phyloP scores from a whole-genome alignment of 2,797 vertebrate species.

The Anisognathus igniventris region DNA sequence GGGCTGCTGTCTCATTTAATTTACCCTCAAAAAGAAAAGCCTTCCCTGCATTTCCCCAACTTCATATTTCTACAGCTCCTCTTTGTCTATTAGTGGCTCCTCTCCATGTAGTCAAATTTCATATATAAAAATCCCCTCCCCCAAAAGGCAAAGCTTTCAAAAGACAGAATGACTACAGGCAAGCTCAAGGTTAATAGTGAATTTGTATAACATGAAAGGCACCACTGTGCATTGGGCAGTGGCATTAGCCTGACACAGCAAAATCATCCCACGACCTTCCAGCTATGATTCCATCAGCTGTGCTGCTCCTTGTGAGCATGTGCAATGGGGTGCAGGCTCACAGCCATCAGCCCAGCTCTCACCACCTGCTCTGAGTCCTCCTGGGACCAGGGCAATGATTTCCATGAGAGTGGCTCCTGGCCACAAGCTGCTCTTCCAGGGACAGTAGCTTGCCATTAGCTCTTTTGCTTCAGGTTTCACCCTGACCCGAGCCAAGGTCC shows the following conservation, averaged over 20 bases:
- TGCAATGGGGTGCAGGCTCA: not conserved
- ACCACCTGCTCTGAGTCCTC: not conserved
- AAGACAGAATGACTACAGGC: not conserved
- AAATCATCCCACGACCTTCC: not conserved
- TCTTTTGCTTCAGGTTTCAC: not conserved
- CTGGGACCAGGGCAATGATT: not conserved
- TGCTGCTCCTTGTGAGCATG: not conserved
- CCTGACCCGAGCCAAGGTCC: not conserved
- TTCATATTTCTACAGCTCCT: not conserved
- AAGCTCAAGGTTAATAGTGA: not conserved
- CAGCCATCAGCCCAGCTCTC: not conserved
- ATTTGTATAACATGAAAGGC: not conserved
- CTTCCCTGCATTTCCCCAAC: not conserved
- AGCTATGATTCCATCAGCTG: not conserved
- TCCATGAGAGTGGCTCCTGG: not conserved
- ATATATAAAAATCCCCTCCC: not conserved
- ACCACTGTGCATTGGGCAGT: fast-evolving
- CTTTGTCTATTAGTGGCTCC: not conserved
- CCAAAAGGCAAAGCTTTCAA: not conserved
- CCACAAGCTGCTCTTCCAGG: not conserved
- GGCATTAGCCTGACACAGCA: not conserved
- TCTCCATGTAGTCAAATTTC: not conserved
- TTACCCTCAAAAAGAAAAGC: not conserved
- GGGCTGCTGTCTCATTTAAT: not conserved
- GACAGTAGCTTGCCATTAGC: not conserved